Evolutionary conservation across 2,888 invertebrate genomes (phyloP).

Genomic region (Tribolium freemani): DNA sequence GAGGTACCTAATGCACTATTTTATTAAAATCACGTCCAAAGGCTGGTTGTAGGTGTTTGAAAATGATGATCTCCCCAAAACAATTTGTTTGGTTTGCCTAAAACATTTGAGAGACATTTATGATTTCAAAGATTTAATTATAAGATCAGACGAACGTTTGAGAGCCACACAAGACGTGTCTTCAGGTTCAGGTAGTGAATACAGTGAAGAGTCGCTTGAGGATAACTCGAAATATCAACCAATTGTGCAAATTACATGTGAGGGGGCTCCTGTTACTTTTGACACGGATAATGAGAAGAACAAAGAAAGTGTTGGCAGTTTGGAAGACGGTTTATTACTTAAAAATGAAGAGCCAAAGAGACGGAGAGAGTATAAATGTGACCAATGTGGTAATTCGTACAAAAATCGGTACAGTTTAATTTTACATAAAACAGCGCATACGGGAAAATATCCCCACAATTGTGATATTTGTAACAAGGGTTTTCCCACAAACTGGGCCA

Average conservation of each 20-base stretch:
- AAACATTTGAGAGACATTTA: neutral
- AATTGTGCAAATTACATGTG: neutral
- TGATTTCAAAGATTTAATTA: slow-evolving; percentile 21
- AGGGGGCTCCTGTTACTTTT: neutral
- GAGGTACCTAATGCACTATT: neutral
- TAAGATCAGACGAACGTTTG: slow-evolving; percentile 17
- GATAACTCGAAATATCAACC: neutral
- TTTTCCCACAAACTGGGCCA: slow-evolving; percentile 11
- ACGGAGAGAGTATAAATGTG: slow-evolving; percentile 11
- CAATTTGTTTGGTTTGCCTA: slow-evolving; percentile 1
- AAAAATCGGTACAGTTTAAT: slow-evolving; percentile 4
- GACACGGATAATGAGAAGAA: neutral
- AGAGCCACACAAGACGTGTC: neutral
- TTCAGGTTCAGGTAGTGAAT: neutral
- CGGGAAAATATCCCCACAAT: slow-evolving; percentile 6
- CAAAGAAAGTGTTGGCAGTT: too few species aligned
- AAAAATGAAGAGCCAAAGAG: neutral
- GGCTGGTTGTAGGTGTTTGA: slow-evolving; percentile 9
- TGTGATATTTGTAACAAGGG: slow-evolving; percentile 31
- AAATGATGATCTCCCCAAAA: slow-evolving; percentile 9
- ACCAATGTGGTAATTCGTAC: slow-evolving; percentile 11
- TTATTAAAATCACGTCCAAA: neutral
- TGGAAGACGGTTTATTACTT: too few species aligned
- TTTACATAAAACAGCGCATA: slow-evolving; percentile 18
- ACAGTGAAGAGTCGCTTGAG: too few species aligned